Percentiles rank a stretch among this genome's conserved stretches.
Conservation (phyloP, 2,888 invertebrate species). For the Pocota personata region DNA sequence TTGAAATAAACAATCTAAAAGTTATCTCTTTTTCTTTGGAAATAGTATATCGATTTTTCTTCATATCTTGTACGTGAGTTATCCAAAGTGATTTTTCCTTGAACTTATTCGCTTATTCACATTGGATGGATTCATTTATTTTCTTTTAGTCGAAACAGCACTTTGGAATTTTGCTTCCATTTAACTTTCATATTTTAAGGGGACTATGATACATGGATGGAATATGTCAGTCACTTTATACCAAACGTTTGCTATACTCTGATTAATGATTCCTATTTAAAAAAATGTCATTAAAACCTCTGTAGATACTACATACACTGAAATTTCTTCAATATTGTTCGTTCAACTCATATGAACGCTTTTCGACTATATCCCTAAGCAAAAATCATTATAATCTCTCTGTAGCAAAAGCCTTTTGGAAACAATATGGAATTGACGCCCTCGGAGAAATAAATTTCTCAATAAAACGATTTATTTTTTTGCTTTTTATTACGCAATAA, state of each 20-base stretch:
- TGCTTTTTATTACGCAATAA: constrained; percentile 18
- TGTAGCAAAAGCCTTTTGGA: background rate
- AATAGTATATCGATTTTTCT: background rate
- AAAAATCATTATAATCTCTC: background rate
- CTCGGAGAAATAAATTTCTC: constrained; percentile 4
- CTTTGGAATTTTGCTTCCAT: background rate
- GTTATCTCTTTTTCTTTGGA: background rate
- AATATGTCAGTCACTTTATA: background rate
- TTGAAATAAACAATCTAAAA: background rate
- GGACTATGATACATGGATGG: background rate
- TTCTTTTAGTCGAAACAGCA: background rate
- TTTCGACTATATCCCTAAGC: background rate
- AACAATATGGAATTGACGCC: background rate
- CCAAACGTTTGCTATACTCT: background rate
- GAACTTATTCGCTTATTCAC: background rate
- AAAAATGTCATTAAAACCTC: background rate
- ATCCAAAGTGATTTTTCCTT: background rate
- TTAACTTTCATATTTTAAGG: background rate
- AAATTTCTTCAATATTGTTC: constrained; percentile 13
- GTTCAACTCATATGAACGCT: background rate
- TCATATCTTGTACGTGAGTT: background rate
- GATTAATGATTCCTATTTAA: background rate
- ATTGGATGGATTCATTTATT: background rate
- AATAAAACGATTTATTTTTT: constrained; percentile 1
- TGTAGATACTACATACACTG: background rate